Evolutionary conservation across 2,113 vertebrate genomes (phyloP).

Genomic region (Aphyosemion australe): DNA sequence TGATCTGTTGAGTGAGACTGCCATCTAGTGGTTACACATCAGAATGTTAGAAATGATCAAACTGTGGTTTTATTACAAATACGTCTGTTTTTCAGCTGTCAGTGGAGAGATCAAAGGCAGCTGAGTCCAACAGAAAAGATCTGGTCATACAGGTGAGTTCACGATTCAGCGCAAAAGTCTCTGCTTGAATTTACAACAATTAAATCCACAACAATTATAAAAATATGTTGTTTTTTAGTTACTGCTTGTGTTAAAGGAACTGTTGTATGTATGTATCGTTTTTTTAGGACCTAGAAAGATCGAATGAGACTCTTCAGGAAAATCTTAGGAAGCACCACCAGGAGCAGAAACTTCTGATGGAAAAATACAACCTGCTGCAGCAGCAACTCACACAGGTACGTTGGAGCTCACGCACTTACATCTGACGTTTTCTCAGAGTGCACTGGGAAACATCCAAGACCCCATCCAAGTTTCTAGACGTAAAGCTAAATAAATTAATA

Average conservation of each 20-base stretch:
- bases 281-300: slow-evolving; percentile 86
- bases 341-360: slow-evolving; percentile 87
- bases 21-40: slow-evolving; percentile 65
- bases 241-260: background rate
- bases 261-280: background rate
- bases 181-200: background rate
- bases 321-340: slow-evolving; percentile 85
- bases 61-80: background rate
- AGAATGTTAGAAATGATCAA: background rate
- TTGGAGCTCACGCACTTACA: background rate
- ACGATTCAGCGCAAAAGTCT: background rate
- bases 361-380: slow-evolving; percentile 87
- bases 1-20: slow-evolving; percentile 46
- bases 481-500: too few species aligned
- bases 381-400: slow-evolving; percentile 90
- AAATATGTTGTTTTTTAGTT: too few species aligned
- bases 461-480: too few species aligned
- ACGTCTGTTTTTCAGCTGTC: slow-evolving; percentile 62
- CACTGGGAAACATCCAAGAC: background rate
- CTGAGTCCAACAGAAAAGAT: slow-evolving; percentile 65
- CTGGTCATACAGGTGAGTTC: slow-evolving; percentile 74
- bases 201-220: background rate
- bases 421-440: too few species aligned
- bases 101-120: slow-evolving; percentile 62
- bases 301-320: slow-evolving; percentile 90